Evolutionary conservation across 2,888 invertebrate species (phyloP).

Genomic region (Pediacus dermestoides): DNA sequence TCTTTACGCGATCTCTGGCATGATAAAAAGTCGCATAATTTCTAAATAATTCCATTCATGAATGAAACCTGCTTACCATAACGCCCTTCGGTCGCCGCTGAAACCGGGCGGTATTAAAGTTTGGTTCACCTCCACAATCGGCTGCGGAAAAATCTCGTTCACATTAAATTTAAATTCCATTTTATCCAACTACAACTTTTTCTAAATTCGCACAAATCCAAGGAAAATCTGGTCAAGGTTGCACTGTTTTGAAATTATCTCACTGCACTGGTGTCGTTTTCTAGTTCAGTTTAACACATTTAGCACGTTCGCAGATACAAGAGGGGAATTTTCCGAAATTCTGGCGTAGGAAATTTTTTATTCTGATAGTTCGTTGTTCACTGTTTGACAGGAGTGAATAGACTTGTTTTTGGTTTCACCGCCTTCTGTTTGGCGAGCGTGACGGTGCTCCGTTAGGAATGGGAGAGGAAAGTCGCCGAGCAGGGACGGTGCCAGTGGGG

Average conservation of each 20-base stretch:
- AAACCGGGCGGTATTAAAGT: conserved; percentile 56
- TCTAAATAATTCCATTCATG: no score
- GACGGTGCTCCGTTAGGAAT: conserved; percentile 35
- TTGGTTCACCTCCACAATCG: conserved; percentile 53
- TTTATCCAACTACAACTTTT: conserved; percentile 15
- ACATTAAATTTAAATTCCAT: conserved; percentile 58
- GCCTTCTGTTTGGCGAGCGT: conserved; percentile 28
- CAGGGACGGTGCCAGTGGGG: no score
- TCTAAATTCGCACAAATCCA: conserved; percentile 9
- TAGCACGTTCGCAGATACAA: no score
- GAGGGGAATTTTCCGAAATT: conserved; percentile 1
- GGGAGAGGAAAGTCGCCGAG: no score
- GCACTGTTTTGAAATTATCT: no score
- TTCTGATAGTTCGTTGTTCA: conserved; percentile 16
- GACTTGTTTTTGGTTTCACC: no score
- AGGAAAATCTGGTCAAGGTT: conserved; percentile 11
- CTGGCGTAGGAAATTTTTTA: conserved; percentile 12
- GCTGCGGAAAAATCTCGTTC: conserved; percentile 52
- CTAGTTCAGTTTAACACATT: no score
- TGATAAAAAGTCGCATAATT: no score
- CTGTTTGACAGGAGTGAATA: conserved; percentile 26
- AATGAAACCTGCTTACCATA: conserved; percentile 49
- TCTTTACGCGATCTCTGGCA: no score
- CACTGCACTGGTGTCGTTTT: no score
- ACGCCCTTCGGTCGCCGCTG: conserved; percentile 52